These are phyloP conservation scores for Cheilosia grossa DNA, from an alignment of 2,888 invertebrate genomes.

Conservation along the genomic window DNA sequence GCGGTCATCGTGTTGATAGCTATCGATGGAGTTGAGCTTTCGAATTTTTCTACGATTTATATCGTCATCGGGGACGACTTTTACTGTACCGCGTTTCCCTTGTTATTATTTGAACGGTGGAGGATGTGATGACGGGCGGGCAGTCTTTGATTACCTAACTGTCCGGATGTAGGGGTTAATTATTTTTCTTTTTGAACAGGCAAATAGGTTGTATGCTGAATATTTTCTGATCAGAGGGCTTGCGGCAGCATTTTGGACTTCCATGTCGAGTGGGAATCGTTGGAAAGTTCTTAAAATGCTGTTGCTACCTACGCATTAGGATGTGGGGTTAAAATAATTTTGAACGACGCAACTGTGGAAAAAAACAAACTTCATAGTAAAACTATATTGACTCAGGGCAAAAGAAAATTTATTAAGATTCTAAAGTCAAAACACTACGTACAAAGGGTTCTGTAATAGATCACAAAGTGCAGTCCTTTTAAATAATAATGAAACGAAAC, in stretches of 20 bases:
- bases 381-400: too few species aligned
- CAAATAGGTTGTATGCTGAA: not conserved
- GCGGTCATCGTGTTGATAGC: constrained; percentile 35
- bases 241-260: constrained; percentile 2
- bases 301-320: too few species aligned
- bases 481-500: too few species aligned
- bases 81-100: not conserved
- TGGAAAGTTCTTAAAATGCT: too few species aligned
- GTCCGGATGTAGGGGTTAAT: constrained; percentile 7
- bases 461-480: too few species aligned
- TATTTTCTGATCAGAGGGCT: not conserved
- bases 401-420: too few species aligned
- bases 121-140: not conserved
- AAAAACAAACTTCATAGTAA: too few species aligned
- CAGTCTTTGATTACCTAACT: constrained; percentile 29
- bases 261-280: not conserved
- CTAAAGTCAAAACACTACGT: too few species aligned
- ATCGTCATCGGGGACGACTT: constrained; percentile 15
- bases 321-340: too few species aligned
- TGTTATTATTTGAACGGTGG: not conserved
- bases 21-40: constrained; percentile 28
- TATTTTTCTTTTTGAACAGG: not conserved
- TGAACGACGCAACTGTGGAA: too few species aligned
- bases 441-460: too few species aligned
- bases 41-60: constrained; percentile 48